Conservation (phyloP, 2,888 invertebrate species). For the Myopa tessellatipennis region DNA sequence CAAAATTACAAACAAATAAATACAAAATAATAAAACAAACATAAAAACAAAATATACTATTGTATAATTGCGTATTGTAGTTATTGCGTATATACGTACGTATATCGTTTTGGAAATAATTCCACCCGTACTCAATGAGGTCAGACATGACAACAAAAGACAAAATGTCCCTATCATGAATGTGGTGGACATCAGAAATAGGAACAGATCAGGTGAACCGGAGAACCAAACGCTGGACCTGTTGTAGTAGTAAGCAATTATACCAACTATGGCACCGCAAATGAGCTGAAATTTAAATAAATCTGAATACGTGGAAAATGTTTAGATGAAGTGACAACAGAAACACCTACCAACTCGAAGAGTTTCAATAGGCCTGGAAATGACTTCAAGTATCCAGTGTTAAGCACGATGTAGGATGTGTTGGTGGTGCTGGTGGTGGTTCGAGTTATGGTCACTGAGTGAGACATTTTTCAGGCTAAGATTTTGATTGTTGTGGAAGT, state of each 20-base stretch:
- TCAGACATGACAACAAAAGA: constrained; percentile 78
- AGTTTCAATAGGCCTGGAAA: constrained; percentile 84
- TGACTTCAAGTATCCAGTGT: constrained; percentile 83
- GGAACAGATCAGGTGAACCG: constrained; percentile 74
- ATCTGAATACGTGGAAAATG: too few relatives aligned
- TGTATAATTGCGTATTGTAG: not conserved
- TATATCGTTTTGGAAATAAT: constrained; percentile 80
- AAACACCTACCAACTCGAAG: constrained; percentile 77
- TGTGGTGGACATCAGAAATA: constrained; percentile 78
- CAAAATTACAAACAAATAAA: constrained; percentile 28
- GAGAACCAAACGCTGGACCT: constrained; percentile 51
- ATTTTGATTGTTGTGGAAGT: constrained; percentile 22
- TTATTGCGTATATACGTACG: constrained; percentile 54
- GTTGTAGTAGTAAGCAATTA: constrained; percentile 74
- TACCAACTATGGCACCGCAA: constrained; percentile 79
- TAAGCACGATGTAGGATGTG: constrained; percentile 81
- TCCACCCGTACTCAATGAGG: constrained; percentile 83
- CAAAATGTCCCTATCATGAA: constrained; percentile 85
- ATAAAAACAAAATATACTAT: not conserved
- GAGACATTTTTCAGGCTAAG: constrained; percentile 77
- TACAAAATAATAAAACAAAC: constrained; percentile 11
- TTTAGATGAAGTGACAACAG: constrained; percentile 47
- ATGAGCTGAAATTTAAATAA: constrained; percentile 72
- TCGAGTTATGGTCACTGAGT: constrained; percentile 87
- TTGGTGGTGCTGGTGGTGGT: constrained; percentile 85